Evolutionary conservation across 2,797 vertebrate species (phyloP), one percentile per base, ranked within the genome.

Genomic region (Eremophila alpestris): DNA sequence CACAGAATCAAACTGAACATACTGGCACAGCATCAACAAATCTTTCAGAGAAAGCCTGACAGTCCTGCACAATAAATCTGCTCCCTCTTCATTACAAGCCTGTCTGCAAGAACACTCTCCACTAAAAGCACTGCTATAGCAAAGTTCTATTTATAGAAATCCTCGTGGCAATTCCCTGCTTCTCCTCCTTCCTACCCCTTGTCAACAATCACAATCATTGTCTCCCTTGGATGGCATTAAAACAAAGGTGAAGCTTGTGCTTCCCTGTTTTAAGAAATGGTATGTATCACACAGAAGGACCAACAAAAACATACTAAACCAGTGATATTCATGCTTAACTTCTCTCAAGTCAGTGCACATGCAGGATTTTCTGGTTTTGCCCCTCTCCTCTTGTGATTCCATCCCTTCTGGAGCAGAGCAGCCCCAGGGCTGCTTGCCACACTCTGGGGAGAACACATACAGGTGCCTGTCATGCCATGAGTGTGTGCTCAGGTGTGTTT

Each of bases 1-100:
- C 78, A 81, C 67, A 27, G 89, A 95, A 90, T 94, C 86, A 91
- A 93, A 83, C 46, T 52, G 68, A 95, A 65, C 51, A 38, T 38
- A 29, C 76, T 88, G 94, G 94, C 92, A 95, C 54, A 95, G 87
- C 51, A 94, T 73, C 94, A 94, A 86, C 82, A 89, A 69, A 93
- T 96, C 83, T 93, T 87, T 91, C 88, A 81, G 77, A 92, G 83
- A 89, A 94, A 84, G 65, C 58, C 91, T 85, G 94, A 90, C 90
- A 92, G 89, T 94, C 83, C 89, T 86, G 91, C 64, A 88, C 90
- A 92, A 94, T 94, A 95, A 94, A 96, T 96, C 91, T 95, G 94
- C 87, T 91, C 65, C 84, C 79, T 90, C 88, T 90, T 90, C 43
- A n/a, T 83, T 94, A 85, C 83, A 65, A 92, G 92, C 71, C 91